Conservation (phyloP, 92 coral and sea anemone species). For the Epizoanthus rinbou region DNA sequence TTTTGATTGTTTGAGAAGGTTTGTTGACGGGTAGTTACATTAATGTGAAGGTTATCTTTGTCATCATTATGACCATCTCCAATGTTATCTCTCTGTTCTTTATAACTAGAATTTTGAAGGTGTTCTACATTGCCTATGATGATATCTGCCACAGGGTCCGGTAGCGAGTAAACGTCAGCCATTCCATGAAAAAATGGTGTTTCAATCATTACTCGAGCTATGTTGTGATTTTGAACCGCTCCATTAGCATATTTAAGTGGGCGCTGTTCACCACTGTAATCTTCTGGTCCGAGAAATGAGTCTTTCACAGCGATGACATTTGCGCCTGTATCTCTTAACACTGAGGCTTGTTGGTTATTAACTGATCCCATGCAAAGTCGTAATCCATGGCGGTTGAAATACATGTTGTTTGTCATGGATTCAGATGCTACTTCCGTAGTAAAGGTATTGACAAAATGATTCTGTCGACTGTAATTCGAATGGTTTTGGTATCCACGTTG, state of each 20-base stretch:
- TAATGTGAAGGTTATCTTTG: constrained; percentile 16
- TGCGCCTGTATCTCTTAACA: constrained; percentile 18
- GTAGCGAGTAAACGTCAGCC: constrained; percentile 19
- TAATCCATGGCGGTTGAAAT: constrained; percentile 17
- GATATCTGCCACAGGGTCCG: constrained; percentile 20
- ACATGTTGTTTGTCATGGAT: constrained; percentile 17
- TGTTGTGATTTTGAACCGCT: constrained; percentile 17
- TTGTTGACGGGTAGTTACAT: constrained; percentile 17
- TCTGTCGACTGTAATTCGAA: constrained; percentile 17
- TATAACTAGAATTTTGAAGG: constrained; percentile 15
- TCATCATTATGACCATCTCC: constrained; percentile 17
- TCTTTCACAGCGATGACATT: constrained; percentile 17
- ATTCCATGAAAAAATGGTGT: constrained; percentile 13
- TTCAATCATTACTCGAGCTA: constrained; percentile 17
- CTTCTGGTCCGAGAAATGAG: constrained; percentile 19
- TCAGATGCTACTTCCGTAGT: constrained; percentile 18
- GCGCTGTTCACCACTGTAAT: constrained; percentile 19
- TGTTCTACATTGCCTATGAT: constrained; percentile 17
- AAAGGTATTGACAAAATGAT: constrained; percentile 15
- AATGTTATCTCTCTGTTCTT: constrained; percentile 16
- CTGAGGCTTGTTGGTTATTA: constrained; percentile 15
- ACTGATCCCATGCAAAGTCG: constrained; percentile 15
- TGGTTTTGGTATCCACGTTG: constrained; percentile 18
- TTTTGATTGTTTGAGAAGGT: constrained; percentile 16
- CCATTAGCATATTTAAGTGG: constrained; percentile 17